Percentiles rank a stretch among this genome's conserved stretches.
phyloP scores from a whole-genome alignment of 2,113 vertebrate species.

The Tychaedon coryphoeus region DNA sequence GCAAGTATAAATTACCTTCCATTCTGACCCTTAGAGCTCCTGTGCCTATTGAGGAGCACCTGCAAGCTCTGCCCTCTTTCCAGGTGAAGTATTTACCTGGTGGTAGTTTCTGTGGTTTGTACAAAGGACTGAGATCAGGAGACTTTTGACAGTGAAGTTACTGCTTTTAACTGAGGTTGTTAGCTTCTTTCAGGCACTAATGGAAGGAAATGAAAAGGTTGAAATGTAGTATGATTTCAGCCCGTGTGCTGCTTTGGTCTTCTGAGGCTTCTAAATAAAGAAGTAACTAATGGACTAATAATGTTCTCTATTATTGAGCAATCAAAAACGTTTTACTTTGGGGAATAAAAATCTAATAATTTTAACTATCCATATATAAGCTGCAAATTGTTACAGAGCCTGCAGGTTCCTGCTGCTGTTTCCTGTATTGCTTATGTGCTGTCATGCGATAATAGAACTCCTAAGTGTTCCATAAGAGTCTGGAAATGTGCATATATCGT shows the following conservation, averaged over 20 bases:
- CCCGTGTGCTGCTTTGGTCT: constrained; percentile 9
- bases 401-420: constrained; percentile 32
- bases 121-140: not conserved
- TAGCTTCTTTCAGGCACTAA: constrained; percentile 6
- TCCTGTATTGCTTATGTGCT: constrained; percentile 9
- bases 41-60: not conserved
- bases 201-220: constrained; percentile 42
- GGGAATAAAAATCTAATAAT: constrained; percentile 57
- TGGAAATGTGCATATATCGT: not conserved
- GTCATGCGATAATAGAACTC: not conserved
- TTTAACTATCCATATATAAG: constrained; percentile 33
- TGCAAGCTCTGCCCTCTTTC: not conserved
- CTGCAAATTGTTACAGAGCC: constrained; percentile 22
- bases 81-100: not conserved
- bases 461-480: not conserved
- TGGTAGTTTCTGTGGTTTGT: not conserved
- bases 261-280: constrained; percentile 45
- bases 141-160: not conserved
- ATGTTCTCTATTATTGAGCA: constrained; percentile 54
- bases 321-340: constrained; percentile 51
- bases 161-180: constrained; percentile 22
- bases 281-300: constrained; percentile 64
- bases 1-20: not conserved
- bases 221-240: constrained; percentile 15
- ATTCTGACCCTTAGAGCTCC: not conserved